phyloP scores from a whole-genome alignment of 2,113 vertebrate species.

The Dipodomys stephensi region DNA sequence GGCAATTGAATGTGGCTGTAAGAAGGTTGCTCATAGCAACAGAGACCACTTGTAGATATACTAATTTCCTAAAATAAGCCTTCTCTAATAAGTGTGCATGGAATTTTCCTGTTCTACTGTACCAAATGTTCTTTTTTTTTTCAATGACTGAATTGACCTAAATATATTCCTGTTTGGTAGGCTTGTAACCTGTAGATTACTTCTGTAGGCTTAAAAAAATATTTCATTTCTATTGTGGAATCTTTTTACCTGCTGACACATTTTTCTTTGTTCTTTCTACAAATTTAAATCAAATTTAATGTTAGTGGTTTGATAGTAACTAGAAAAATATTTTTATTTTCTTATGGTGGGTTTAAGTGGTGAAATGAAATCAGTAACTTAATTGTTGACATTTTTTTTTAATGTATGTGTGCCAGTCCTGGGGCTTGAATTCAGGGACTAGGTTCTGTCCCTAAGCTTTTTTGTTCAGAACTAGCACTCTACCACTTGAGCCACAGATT shows the following conservation, averaged over 20 bases:
- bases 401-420: neutral
- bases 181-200: conserved; percentile 39
- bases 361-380: conserved; percentile 5
- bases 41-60: conserved; percentile 34
- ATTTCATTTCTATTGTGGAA: conserved; percentile 38
- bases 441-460: no score
- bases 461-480: no score
- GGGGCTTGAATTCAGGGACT: no score
- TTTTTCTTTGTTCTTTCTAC: conserved; percentile 7
- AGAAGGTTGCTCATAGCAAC: conserved; percentile 71
- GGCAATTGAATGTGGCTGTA: conserved; percentile 8
- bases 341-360: neutral
- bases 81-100: conserved; percentile 49
- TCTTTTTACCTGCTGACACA: neutral
- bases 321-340: neutral
- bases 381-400: no score
- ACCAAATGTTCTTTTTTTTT: conserved; percentile 61
- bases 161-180: neutral
- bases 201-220: conserved; percentile 46
- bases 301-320: neutral
- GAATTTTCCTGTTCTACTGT: conserved; percentile 73
- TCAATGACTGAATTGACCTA: conserved; percentile 52
- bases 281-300: conserved; percentile 48
- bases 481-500: no score
- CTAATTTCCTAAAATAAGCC: conserved; percentile 77